These are phyloP conservation scores for Odontomachus brunneus DNA, from an alignment of 1,140 invertebrate species.

Conservation along the genomic window DNA sequence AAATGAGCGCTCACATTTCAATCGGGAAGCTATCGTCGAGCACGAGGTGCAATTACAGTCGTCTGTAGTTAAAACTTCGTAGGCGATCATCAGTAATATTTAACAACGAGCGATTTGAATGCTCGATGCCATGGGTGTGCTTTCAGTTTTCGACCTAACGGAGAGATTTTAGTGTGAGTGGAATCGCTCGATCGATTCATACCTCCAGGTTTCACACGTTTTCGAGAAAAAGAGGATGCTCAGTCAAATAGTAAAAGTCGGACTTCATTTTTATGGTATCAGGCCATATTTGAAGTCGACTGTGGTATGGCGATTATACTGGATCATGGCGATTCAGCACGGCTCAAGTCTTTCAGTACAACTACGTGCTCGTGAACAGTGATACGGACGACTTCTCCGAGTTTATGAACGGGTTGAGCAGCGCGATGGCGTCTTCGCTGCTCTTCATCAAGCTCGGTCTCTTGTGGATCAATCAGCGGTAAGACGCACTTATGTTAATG, in stretches of 20 bases:
- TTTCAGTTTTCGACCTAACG: no score
- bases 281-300: slow-evolving; percentile 10
- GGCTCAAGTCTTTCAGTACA: slow-evolving; percentile 41
- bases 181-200: no score
- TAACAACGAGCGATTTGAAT: no score
- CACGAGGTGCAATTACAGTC: no score
- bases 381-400: slow-evolving; percentile 30
- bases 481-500: not conserved
- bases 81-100: no score
- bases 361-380: slow-evolving; percentile 22
- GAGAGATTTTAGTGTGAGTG: no score
- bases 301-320: slow-evolving; percentile 2
- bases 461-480: slow-evolving; percentile 38
- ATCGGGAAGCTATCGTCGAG: no score
- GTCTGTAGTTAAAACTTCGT: no score
- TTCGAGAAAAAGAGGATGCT: not conserved
- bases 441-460: slow-evolving; percentile 38
- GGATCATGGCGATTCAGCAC: slow-evolving; percentile 33
- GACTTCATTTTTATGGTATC: slow-evolving; percentile 7
- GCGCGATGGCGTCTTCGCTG: slow-evolving; percentile 12
- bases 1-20: no score
- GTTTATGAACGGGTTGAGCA: slow-evolving; percentile 33
- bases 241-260: not conserved
- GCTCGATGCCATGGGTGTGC: no score
- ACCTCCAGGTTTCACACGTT: not conserved